These are phyloP conservation scores for Albula goreensis DNA, from an alignment of 2,113 vertebrate species.

Conservation along the genomic window DNA sequence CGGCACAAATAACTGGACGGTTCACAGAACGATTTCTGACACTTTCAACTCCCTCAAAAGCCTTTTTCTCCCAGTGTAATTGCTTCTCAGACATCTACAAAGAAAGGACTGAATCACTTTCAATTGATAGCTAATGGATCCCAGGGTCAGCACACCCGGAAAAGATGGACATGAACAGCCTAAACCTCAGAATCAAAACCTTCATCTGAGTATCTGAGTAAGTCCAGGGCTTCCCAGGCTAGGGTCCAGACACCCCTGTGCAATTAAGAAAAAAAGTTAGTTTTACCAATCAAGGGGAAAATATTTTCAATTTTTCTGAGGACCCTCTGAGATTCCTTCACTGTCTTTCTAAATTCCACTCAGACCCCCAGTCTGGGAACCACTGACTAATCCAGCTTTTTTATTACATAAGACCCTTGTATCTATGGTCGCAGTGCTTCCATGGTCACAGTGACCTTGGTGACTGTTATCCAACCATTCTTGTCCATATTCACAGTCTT, in stretches of 20 bases:
- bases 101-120: not conserved
- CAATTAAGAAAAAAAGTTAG: not conserved
- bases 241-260: not conserved
- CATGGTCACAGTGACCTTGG: not conserved
- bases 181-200: not conserved
- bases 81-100: not conserved
- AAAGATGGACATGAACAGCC: not conserved
- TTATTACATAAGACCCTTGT: not conserved
- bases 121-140: not conserved
- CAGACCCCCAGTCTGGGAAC: not conserved
- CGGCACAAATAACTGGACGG: not conserved
- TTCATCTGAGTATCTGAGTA: not conserved
- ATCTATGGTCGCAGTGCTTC: not conserved
- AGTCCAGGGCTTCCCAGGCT: not conserved
- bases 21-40: not conserved
- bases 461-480: too few relatives aligned
- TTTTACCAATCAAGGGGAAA: not conserved
- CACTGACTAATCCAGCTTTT: not conserved
- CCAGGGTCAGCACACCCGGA: not conserved
- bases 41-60: not conserved
- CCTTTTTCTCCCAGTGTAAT: not conserved
- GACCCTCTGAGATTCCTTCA: not conserved
- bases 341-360: too few relatives aligned
- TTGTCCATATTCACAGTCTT: too few relatives aligned
- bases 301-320: not conserved